Percentiles rank a stretch among this genome's conserved stretches.
Conservation (phyloP, 2,113 vertebrate genomes). For the Carollia perspicillata region DNA sequence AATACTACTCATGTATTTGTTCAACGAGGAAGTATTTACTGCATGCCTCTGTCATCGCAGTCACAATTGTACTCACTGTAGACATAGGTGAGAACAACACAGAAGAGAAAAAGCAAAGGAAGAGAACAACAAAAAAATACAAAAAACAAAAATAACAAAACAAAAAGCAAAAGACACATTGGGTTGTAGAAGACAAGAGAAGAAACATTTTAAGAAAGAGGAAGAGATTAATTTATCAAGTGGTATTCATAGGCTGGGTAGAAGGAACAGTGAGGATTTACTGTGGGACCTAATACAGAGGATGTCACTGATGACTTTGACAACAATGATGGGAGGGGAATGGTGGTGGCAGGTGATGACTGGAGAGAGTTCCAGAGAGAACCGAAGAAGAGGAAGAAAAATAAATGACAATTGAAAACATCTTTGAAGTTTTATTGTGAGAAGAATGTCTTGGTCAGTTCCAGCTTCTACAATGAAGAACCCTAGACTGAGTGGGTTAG, state of each 20-base stretch:
- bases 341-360: neutral
- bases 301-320: neutral
- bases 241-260: neutral
- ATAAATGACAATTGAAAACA: neutral
- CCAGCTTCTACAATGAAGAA: neutral
- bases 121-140: neutral
- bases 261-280: neutral
- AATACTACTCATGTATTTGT: neutral
- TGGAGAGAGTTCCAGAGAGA: neutral
- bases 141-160: too few relatives aligned
- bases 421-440: neutral
- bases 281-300: neutral
- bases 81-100: neutral
- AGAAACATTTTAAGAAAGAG: neutral
- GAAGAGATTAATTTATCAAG: neutral
- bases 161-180: neutral
- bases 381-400: neutral
- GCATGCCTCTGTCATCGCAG: neutral
- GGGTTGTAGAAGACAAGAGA: neutral
- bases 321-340: neutral
- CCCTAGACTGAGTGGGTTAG: neutral
- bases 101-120: neutral
- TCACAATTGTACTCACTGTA: neutral
- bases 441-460: neutral
- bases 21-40: neutral